Evolutionary conservation across 2,113 vertebrate species (phyloP).

Genomic region (Anguilla japonica): DNA sequence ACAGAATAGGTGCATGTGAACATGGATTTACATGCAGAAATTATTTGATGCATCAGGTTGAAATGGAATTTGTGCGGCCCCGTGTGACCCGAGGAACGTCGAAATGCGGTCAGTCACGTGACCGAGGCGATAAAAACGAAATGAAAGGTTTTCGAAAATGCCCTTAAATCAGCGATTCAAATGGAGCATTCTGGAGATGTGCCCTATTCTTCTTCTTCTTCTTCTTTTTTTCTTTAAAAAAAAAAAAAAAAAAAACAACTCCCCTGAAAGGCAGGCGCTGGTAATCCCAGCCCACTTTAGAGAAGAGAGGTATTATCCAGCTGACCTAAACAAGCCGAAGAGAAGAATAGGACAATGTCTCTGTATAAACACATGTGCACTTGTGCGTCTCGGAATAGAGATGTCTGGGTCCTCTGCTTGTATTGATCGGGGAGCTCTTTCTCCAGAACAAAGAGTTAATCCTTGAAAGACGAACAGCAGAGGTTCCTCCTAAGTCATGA

Average conservation of each 20-base stretch:
- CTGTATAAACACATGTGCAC: conserved; percentile 13
- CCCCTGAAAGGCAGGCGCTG: background rate
- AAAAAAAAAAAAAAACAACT: background rate
- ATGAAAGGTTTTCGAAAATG: background rate
- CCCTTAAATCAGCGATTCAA: background rate
- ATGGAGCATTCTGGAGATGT: background rate
- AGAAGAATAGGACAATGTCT: conserved; percentile 27
- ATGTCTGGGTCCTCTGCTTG: conserved; percentile 53
- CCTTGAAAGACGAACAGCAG: conserved; percentile 71
- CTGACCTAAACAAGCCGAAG: background rate
- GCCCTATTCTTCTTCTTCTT: background rate
- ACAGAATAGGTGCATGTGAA: too few relatives aligned
- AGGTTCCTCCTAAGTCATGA: conserved; percentile 71
- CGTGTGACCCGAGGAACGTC: background rate
- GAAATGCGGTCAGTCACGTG: background rate
- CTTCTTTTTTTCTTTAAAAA: background rate
- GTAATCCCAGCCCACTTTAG: background rate
- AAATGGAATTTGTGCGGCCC: background rate
- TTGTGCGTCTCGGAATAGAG: conserved; percentile 47
- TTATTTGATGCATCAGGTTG: background rate
- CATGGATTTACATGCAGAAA: background rate
- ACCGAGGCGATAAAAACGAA: background rate
- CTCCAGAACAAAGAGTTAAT: conserved; percentile 71
- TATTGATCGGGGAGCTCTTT: conserved; percentile 71
- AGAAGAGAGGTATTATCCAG: background rate